Percentiles rank a stretch among this genome's conserved stretches.
These are phyloP conservation scores for Epizoanthus scotinus DNA, from an alignment of 92 coral and sea anemone species.

Conservation along the genomic window DNA sequence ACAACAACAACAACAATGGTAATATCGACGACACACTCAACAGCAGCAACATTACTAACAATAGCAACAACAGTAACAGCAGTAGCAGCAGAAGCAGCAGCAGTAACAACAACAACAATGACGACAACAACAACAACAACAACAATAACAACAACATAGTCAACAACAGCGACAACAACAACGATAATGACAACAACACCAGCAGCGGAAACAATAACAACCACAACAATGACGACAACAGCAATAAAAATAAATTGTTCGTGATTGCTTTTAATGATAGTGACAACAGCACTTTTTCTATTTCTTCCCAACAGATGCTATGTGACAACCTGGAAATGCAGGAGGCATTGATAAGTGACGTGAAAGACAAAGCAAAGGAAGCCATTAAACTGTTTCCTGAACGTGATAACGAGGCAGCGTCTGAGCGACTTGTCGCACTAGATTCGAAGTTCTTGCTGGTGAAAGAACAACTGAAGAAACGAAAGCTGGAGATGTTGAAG, in stretches of 20 bases:
- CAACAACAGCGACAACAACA: background rate
- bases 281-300: background rate
- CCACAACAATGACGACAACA: background rate
- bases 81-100: background rate
- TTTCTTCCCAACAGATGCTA: conserved; percentile 63
- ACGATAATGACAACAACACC: background rate
- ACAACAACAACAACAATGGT: background rate
- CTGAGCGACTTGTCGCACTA: conserved; percentile 54
- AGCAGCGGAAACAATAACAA: background rate
- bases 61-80: background rate
- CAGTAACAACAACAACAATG: background rate
- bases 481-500: conserved; percentile 72
- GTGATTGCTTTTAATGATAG: background rate
- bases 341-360: conserved; percentile 72
- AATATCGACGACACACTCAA: too few species aligned
- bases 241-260: background rate
- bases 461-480: conserved; percentile 69
- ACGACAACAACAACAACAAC: background rate
- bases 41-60: background rate
- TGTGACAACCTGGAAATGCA: conserved; percentile 83
- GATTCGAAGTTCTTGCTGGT: conserved; percentile 64
- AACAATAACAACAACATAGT: background rate
- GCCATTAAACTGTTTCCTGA: conserved; percentile 63
- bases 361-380: conserved; percentile 66
- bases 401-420: conserved; percentile 60